Percentiles rank a stretch among this genome's conserved stretches.
Conservation (phyloP, 2,113 vertebrate genomes). For the Barnardius zonarius region DNA sequence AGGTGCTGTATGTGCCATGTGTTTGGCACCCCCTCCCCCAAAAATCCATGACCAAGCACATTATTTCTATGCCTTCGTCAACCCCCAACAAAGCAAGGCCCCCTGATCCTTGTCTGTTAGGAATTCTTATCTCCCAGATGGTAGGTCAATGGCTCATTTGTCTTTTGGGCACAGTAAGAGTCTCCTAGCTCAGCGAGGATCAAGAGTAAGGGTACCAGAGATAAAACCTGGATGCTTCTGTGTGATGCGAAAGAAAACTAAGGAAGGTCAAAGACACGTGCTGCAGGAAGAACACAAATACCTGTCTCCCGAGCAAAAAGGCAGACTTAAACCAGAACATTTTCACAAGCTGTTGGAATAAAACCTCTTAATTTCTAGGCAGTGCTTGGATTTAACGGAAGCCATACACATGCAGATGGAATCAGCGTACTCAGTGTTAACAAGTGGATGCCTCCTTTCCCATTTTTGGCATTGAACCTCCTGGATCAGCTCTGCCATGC, state of each 20-base stretch:
- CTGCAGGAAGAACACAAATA: background rate
- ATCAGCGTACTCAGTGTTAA: background rate
- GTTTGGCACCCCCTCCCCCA: background rate
- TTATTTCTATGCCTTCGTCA: background rate
- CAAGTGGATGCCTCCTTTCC: background rate
- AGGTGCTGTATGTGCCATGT: background rate
- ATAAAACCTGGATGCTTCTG: background rate
- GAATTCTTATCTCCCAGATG: conserved; percentile 7
- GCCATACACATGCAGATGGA: background rate
- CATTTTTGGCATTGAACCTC: background rate
- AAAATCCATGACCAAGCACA: conserved; percentile 10
- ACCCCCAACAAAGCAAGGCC: background rate
- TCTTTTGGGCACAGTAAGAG: background rate
- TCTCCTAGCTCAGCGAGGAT: background rate
- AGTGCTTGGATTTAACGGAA: background rate
- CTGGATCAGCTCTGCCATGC: background rate
- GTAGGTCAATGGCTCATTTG: background rate
- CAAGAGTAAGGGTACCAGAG: background rate
- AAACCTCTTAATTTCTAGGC: background rate
- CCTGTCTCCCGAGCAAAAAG: background rate
- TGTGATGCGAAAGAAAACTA: background rate
- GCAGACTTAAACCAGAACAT: background rate
- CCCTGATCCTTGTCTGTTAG: background rate
- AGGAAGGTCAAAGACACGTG: background rate
- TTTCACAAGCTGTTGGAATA: background rate